Conservation (phyloP, 2,113 vertebrate species). For the Solea senegalensis region DNA sequence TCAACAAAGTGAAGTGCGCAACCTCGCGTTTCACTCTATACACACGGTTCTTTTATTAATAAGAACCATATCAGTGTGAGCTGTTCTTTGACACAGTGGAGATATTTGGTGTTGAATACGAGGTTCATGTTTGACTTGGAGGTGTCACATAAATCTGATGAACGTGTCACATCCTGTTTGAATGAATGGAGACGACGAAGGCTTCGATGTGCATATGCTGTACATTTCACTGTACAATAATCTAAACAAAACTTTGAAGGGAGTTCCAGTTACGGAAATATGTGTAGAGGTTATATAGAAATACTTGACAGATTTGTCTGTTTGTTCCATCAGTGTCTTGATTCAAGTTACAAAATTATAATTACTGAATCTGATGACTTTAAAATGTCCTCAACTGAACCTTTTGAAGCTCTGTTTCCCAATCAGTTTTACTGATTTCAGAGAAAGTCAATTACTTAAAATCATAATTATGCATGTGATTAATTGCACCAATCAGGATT, state of each 20-base stretch:
- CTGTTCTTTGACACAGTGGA: constrained; percentile 13
- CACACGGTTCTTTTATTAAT: constrained; percentile 10
- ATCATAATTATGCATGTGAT: no score
- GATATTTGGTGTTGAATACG: constrained; percentile 15
- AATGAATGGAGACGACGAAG: constrained; percentile 17
- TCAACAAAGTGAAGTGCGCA: constrained; percentile 31
- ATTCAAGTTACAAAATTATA: no score
- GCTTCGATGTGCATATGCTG: not conserved
- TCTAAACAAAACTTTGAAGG: not conserved
- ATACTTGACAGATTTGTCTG: not conserved
- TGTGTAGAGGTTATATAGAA: not conserved
- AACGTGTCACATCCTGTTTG: constrained; percentile 46
- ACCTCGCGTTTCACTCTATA: constrained; percentile 31
- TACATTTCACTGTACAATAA: constrained; percentile 3
- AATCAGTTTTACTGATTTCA: no score
- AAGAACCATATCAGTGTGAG: constrained; percentile 2
- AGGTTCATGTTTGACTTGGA: not conserved
- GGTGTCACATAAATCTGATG: constrained; percentile 29
- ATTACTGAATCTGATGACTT: no score
- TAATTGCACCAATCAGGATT: no score
- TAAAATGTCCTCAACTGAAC: no score
- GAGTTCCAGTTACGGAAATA: not conserved
- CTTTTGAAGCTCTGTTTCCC: no score
- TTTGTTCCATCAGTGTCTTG: not conserved
- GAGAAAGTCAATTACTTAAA: no score